phyloP scores from a whole-genome alignment of 2,888 invertebrate species.

The Drosophila infuscata region DNA sequence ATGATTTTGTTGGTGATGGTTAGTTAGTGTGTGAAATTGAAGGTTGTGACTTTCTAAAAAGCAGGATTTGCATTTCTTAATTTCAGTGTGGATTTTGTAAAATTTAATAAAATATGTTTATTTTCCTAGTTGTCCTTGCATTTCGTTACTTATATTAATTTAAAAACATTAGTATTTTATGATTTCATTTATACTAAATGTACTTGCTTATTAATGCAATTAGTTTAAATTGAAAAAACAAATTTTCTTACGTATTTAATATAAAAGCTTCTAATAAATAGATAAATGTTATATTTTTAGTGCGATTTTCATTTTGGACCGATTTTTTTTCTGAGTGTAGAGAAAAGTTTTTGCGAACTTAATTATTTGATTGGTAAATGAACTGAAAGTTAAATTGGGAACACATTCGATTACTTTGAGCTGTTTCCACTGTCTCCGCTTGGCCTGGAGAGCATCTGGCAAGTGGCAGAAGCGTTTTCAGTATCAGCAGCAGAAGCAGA shows the following conservation, averaged over 20 bases:
- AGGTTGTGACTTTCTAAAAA: background rate
- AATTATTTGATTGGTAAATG: conserved; percentile 16
- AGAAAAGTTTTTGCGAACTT: background rate
- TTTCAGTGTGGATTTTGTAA: background rate
- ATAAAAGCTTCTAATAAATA: background rate
- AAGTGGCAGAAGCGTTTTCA: conserved; percentile 48
- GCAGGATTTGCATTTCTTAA: background rate
- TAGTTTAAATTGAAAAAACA: background rate
- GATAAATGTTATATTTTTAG: background rate
- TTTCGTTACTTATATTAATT: too few relatives aligned
- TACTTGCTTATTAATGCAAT: too few relatives aligned
- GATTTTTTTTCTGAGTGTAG: background rate
- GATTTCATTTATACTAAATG: too few relatives aligned
- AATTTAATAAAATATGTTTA: background rate
- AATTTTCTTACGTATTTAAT: background rate
- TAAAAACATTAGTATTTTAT: too few relatives aligned
- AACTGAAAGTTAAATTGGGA: conserved; percentile 37
- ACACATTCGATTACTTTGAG: conserved; percentile 40
- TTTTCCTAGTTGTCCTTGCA: too few relatives aligned
- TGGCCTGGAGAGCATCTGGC: conserved; percentile 50
- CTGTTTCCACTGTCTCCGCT: conserved; percentile 25
- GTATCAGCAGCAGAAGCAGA: background rate
- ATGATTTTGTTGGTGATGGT: background rate
- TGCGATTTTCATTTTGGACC: background rate
- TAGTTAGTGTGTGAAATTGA: background rate